Conservation (phyloP, 2,797 vertebrate species). For the Triplophysa bombifrons region DNA sequence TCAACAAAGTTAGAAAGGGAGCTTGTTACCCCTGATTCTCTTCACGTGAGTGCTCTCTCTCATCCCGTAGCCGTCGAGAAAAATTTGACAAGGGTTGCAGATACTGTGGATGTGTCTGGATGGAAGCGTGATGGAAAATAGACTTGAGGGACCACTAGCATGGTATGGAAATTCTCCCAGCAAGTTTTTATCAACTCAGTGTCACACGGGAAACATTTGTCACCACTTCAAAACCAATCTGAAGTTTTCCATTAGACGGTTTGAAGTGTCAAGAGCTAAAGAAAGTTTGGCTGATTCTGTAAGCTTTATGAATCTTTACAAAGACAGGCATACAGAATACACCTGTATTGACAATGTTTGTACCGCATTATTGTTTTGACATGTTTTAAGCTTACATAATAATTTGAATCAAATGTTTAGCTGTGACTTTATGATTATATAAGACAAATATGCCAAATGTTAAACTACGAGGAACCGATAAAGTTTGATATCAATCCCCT, state of each 20-base stretch:
- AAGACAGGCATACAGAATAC: background rate
- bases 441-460: no score
- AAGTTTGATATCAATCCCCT: background rate
- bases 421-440: no score
- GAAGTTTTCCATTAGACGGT: constrained; percentile 61
- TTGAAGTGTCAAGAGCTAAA: constrained; percentile 24
- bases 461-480: background rate
- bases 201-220: constrained; percentile 54
- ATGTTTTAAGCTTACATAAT: no score
- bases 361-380: background rate
- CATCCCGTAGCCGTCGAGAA: constrained; percentile 13
- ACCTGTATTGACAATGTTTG: background rate
- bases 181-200: constrained; percentile 64
- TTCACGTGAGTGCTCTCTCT: constrained; percentile 40
- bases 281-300: constrained; percentile 60
- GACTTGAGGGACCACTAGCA: constrained; percentile 40
- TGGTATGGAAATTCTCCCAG: constrained; percentile 22
- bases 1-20: constrained; percentile 21
- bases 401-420: no score
- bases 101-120: constrained; percentile 26
- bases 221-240: constrained; percentile 66
- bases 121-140: constrained; percentile 25
- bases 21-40: constrained; percentile 48
- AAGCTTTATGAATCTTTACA: constrained; percentile 59
- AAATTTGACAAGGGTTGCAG: constrained; percentile 16